Evolutionary conservation across 1,140 invertebrate species (phyloP), one percentile per base, ranked within the genome.

Genomic region (Psilanteris sp.): DNA sequence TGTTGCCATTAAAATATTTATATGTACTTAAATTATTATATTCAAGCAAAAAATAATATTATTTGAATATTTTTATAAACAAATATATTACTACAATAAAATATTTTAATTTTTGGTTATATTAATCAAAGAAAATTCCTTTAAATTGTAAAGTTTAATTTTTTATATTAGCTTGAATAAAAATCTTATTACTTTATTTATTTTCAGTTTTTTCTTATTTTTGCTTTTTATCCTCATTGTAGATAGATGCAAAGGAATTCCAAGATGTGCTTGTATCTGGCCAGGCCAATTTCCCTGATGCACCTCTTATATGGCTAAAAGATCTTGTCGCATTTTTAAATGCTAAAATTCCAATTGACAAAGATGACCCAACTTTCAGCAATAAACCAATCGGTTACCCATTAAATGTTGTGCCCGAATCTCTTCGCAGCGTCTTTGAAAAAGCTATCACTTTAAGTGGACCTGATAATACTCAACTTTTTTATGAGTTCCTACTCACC

Each of bases 401-500:
- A 3, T 74, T 91, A 8, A 89, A 83, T 81, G 81, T 89, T 66
- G 83, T 92, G 48, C 90, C 92, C 50, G 82, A 83, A 14, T 79
- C 87, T n/a, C 83, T 93, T 15, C 89, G 85, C 64, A 82, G 74
- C 9, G 82, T 84, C 18, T 83, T 93, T 22, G 89, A 91, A 62
- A 90, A 89, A 80, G 88, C 90, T 0, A 79, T 92, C 4, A 87
- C 90, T 54, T 87, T 90, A 71, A 90, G 90, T 8, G 91, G 90
- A 1, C 85, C 89, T 57, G 87, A 88, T 24, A 91, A 90, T 70
- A 74, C 85, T 31, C 90, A 91, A 80, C 73, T 91, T 20, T 93
- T 93, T 83, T 93, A 91, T 76, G 92, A 93, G 82, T 90, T 90
- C 18, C 90, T 90, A 32, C 85, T 93, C 3, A 91, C 90, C 4